These are phyloP conservation scores for Tetrax tetrax DNA, from an alignment of 2,113 vertebrate genomes.

Conservation along the genomic window DNA sequence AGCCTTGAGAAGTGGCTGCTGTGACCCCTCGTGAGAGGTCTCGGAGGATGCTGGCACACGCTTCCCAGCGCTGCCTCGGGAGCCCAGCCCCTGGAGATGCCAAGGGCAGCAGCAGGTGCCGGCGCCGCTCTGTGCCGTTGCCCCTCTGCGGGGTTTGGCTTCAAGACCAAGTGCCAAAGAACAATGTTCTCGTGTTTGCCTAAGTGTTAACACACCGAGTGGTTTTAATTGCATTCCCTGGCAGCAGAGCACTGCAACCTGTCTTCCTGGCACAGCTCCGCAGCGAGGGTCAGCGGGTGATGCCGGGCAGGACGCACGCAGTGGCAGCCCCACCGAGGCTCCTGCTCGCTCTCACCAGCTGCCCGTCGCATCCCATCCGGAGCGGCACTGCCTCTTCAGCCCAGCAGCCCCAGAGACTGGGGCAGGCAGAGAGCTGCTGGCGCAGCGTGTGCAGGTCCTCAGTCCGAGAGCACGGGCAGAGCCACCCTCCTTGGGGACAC, in stretches of 20 bases:
- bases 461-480: background rate
- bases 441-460: background rate
- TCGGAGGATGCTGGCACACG: accelerated
- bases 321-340: background rate
- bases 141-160: background rate
- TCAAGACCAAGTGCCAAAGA: background rate
- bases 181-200: background rate
- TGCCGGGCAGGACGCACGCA: background rate
- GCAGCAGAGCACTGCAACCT: background rate
- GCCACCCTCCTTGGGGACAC: background rate
- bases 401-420: background rate
- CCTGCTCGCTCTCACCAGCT: background rate
- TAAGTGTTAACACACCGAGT: background rate
- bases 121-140: background rate
- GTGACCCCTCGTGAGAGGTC: background rate
- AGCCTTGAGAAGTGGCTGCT: background rate
- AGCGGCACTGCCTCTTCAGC: background rate
- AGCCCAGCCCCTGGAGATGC: background rate
- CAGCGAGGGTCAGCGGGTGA: background rate
- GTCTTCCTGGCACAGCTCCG: background rate
- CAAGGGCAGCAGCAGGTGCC: background rate
- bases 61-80: accelerated
- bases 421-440: no score
- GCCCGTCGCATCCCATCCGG: background rate
- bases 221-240: background rate